Percentiles rank a stretch among this genome's conserved stretches.
Conservation (phyloP, 2,888 invertebrate species). For the Drosophila tripunctata region DNA sequence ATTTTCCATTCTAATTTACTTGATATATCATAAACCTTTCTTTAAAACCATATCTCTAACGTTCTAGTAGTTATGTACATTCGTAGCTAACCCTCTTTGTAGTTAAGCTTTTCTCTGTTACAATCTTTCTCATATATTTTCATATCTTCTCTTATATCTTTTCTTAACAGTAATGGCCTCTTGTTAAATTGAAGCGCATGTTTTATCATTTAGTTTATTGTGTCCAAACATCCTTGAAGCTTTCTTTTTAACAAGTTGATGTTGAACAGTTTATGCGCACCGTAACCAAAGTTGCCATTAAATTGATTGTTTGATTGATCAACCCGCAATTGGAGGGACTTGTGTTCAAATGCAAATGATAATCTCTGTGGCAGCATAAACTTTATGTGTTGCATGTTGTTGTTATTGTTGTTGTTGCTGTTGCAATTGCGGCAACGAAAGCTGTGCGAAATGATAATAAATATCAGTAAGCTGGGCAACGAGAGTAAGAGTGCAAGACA, state of each 20-base stretch:
- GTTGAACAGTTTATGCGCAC: neutral
- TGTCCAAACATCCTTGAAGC: neutral
- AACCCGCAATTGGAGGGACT: slow-evolving; percentile 28
- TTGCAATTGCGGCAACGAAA: slow-evolving; percentile 30
- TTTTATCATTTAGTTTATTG: no score
- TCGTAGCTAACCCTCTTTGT: no score
- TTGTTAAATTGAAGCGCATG: no score
- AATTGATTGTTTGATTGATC: slow-evolving; percentile 56
- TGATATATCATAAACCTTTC: no score
- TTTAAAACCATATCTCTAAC: no score
- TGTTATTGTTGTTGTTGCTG: slow-evolving; percentile 8
- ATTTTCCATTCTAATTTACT: no score
- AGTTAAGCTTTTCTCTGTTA: no score
- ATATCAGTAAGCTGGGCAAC: slow-evolving; percentile 43
- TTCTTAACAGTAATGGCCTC: no score
- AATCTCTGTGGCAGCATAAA: slow-evolving; percentile 30
- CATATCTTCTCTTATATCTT: no score
- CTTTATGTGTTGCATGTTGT: slow-evolving; percentile 4
- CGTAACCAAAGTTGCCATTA: slow-evolving; percentile 8
- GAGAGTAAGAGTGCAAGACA: neutral
- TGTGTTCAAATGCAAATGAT: slow-evolving; percentile 48
- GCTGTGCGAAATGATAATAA: slow-evolving; percentile 72
- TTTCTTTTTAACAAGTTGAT: no score
- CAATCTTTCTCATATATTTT: no score
- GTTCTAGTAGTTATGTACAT: no score